These are phyloP conservation scores for Morinoia aosen DNA, from an alignment of 2,888 invertebrate species.

Conservation along the genomic window DNA sequence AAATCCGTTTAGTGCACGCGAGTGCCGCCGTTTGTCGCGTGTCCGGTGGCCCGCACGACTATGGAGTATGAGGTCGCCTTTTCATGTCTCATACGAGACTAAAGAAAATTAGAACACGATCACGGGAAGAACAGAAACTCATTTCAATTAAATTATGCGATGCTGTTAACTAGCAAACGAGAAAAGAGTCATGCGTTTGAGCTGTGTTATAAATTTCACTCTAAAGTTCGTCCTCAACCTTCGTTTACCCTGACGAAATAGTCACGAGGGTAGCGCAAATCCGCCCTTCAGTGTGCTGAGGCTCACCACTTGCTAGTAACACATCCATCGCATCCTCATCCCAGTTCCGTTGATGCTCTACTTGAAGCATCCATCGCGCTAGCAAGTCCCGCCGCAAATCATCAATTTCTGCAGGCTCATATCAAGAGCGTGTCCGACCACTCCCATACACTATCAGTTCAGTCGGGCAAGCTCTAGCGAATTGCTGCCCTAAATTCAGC, in stretches of 20 bases:
- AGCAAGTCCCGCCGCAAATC: background rate
- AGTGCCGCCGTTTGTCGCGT: background rate
- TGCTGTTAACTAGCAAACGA: background rate
- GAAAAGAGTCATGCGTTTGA: background rate
- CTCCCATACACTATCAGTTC: background rate
- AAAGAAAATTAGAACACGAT: background rate
- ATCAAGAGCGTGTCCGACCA: slow-evolving; percentile 3
- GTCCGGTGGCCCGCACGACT: background rate
- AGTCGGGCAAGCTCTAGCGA: background rate
- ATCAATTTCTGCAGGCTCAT: background rate
- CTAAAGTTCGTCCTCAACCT: background rate
- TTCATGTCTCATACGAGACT: background rate
- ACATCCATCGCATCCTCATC: background rate
- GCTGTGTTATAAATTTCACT: background rate
- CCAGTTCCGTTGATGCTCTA: background rate
- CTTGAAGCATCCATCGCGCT: background rate
- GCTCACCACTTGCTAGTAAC: background rate
- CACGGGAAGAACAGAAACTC: background rate
- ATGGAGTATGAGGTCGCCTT: background rate
- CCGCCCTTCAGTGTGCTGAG: background rate
- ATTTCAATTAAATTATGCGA: background rate
- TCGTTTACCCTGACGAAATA: background rate
- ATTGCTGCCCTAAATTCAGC: background rate
- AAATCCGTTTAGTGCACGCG: background rate
- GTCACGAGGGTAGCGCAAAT: background rate